Percentiles rank a stretch among this genome's conserved stretches.
These are phyloP conservation scores for Pseudomugil tenellus DNA, from an alignment of 2,797 vertebrate genomes.

Conservation along the genomic window DNA sequence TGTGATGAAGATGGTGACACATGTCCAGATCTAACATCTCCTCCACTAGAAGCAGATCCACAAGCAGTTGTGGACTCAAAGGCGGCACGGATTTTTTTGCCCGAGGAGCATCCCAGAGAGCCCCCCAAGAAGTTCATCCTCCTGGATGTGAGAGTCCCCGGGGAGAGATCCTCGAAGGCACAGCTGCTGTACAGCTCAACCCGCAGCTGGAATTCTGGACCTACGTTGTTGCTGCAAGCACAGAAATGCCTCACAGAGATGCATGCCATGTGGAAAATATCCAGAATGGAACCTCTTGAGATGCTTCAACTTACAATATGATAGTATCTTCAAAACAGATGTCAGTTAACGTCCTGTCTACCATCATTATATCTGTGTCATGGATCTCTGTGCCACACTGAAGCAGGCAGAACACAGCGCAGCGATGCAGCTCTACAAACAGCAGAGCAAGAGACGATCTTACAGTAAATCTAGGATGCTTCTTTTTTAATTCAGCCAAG, in stretches of 20 bases:
- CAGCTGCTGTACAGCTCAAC: constrained; percentile 88
- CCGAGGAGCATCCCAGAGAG: constrained; percentile 85
- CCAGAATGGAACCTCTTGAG: background rate
- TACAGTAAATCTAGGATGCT: background rate
- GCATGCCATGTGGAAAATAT: background rate
- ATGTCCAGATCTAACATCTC: constrained; percentile 1
- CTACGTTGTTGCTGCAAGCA: constrained; percentile 77
- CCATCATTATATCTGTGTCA: constrained; percentile 88
- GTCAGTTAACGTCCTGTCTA: constrained; percentile 89
- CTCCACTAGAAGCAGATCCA: constrained; percentile 55
- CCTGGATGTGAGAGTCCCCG: constrained; percentile 64
- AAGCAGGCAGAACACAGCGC: constrained; percentile 89
- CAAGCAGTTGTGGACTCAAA: constrained; percentile 79
- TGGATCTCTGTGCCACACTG: constrained; percentile 86
- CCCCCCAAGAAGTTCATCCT: constrained; percentile 84
- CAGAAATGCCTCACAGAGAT: constrained; percentile 1
- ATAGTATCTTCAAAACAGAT: constrained; percentile 87
- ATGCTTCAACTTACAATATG: constrained; percentile 84
- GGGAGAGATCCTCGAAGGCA: constrained; percentile 77
- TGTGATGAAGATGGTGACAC: constrained; percentile 1
- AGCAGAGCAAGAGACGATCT: background rate
- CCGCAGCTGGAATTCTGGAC: constrained; percentile 84
- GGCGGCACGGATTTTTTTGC: constrained; percentile 82
- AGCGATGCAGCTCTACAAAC: constrained; percentile 86
- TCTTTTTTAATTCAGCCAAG: background rate